Evolutionary conservation across 2,888 invertebrate species (phyloP).

Genomic region (Camponotus fellah): DNA sequence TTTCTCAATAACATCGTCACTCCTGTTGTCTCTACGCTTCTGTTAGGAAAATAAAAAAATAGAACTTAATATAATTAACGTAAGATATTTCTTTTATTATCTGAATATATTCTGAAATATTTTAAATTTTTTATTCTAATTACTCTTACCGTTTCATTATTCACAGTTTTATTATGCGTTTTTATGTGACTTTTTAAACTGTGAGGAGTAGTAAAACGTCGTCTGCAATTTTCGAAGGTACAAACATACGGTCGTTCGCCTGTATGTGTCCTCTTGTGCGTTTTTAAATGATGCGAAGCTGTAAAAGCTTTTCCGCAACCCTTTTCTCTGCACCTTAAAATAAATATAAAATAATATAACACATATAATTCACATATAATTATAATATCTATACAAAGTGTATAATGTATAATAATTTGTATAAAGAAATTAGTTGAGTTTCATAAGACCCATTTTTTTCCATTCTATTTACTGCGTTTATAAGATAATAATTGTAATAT

Average conservation of each 20-base stretch:
- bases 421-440: slow-evolving; percentile 2
- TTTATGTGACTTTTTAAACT: slow-evolving; percentile 93
- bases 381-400: not conserved
- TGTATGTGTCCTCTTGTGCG: slow-evolving; percentile 94
- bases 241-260: slow-evolving; percentile 94
- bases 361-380: not conserved
- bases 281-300: slow-evolving; percentile 97
- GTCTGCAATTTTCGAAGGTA: slow-evolving; percentile 89
- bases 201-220: slow-evolving; percentile 94
- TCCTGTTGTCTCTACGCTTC: slow-evolving; percentile 57
- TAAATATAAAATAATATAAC: slow-evolving; percentile 12
- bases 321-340: slow-evolving; percentile 91
- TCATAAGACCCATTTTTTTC: slow-evolving; percentile 3
- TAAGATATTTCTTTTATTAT: not conserved
- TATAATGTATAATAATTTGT: not conserved
- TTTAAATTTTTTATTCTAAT: not conserved
- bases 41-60: slow-evolving; percentile 43
- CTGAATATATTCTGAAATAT: slow-evolving; percentile 13
- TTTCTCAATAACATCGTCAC: slow-evolving; percentile 55
- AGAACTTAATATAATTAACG: not conserved
- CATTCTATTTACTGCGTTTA: slow-evolving; percentile 17
- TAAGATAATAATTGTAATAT: slow-evolving; percentile 17
- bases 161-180: slow-evolving; percentile 89
- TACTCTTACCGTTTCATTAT: slow-evolving; percentile 75
- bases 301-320: slow-evolving; percentile 97